These are phyloP conservation scores for Hyposoter dolosus DNA, from an alignment of 2,888 invertebrate genomes.

Conservation along the genomic window DNA sequence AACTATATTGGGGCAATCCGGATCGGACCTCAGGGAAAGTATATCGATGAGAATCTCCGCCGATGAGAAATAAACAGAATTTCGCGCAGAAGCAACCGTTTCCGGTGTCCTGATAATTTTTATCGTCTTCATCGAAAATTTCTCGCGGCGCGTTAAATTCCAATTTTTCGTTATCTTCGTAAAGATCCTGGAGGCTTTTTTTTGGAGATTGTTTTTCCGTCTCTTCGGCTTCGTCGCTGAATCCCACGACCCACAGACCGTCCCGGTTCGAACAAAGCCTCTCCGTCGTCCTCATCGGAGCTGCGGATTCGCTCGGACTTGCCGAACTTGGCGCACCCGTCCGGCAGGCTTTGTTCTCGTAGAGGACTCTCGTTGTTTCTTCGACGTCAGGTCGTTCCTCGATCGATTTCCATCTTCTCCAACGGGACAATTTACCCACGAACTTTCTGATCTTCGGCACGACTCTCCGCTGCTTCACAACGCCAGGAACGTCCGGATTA, in stretches of 20 bases:
- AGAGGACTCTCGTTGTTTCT: conserved; percentile 69
- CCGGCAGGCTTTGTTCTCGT: conserved; percentile 72
- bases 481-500: background rate
- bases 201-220: background rate
- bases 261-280: conserved; percentile 65
- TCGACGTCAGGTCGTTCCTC: background rate
- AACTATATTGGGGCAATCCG: background rate
- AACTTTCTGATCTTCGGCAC: conserved; percentile 70
- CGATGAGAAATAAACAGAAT: conserved; percentile 72
- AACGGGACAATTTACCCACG: conserved; percentile 69
- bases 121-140: conserved; percentile 43
- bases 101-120: background rate
- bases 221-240: background rate
- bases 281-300: background rate
- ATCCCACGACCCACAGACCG: conserved; percentile 68
- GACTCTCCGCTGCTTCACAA: conserved; percentile 23
- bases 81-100: conserved; percentile 75
- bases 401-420: conserved; percentile 44
- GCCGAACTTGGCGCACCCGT: conserved; percentile 47
- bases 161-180: background rate
- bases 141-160: conserved; percentile 1
- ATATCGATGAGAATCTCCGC: conserved; percentile 32
- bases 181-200: background rate
- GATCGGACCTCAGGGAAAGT: conserved; percentile 41
- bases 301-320: conserved; percentile 41